These are phyloP conservation scores for Daubentonia madagascariensis DNA, from an alignment of 2,113 vertebrate genomes.

Conservation along the genomic window DNA sequence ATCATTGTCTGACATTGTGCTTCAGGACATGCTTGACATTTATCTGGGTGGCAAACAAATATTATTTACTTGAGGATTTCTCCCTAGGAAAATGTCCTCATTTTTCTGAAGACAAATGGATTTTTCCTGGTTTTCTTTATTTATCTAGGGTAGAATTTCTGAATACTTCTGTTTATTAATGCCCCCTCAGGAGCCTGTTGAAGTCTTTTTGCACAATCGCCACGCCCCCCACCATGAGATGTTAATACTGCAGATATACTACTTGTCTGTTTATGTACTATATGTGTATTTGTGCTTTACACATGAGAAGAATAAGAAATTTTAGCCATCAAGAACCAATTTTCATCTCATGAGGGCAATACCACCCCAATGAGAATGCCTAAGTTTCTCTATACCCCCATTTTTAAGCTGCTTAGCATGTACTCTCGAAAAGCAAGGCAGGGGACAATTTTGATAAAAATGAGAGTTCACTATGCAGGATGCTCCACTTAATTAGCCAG, in stretches of 20 bases:
- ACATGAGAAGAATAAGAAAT: background rate
- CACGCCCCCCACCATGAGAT: background rate
- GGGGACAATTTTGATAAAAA: background rate
- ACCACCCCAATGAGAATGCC: background rate
- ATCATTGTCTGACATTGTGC: background rate
- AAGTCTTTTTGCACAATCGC: background rate
- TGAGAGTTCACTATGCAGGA: background rate
- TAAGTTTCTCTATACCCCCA: background rate
- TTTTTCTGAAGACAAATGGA: background rate
- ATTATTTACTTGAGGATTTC: background rate
- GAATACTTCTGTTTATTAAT: background rate
- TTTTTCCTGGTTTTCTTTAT: background rate
- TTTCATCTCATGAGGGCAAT: too few species aligned
- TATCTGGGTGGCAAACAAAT: background rate
- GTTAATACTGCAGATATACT: background rate
- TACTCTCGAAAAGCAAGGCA: background rate
- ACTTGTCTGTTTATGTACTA: background rate
- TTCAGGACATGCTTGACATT: background rate
- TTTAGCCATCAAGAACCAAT: background rate
- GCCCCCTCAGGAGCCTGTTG: rapidly evolving
- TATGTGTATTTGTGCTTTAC: background rate
- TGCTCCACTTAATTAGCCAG: background rate
- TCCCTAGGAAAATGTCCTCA: background rate
- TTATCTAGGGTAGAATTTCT: background rate
- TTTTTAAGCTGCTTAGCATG: background rate